Evolutionary conservation across 2,888 invertebrate species (phyloP).

Genomic region (Criorhina ranunculi): DNA sequence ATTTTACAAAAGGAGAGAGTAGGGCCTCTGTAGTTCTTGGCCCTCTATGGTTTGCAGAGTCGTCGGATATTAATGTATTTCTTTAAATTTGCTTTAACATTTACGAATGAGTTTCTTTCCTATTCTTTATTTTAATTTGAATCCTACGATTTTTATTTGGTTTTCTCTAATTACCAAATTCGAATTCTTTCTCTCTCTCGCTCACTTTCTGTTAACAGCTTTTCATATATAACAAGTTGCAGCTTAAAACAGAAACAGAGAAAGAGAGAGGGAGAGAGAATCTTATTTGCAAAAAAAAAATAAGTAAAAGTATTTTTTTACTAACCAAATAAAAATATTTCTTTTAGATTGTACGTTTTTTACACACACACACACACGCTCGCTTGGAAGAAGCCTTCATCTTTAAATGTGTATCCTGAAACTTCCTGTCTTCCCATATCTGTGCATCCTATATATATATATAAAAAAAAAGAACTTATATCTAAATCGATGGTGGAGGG

Average conservation of each 20-base stretch:
- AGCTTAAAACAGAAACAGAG: not conserved
- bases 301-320: conserved; percentile 48
- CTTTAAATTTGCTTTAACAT: too few species aligned
- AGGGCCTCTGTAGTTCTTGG: too few species aligned
- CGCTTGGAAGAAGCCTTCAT: conserved; percentile 72
- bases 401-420: conserved; percentile 68
- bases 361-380: conserved; percentile 57
- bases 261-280: conserved; percentile 12
- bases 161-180: conserved; percentile 22
- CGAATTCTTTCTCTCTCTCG: conserved; percentile 30
- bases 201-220: too few species aligned
- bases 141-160: conserved; percentile 66
- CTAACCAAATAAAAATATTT: conserved; percentile 76
- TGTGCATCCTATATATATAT: conserved; percentile 50
- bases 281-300: conserved; percentile 14
- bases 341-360: conserved; percentile 76
- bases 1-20: too few species aligned
- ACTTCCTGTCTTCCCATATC: conserved; percentile 62
- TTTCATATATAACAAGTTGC: not conserved
- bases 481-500: conserved; percentile 64
- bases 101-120: conserved; percentile 17
- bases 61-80: too few species aligned
- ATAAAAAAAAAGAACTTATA: conserved; percentile 1
- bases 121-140: conserved; percentile 6
- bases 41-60: too few species aligned